Base-by-base conservation (phyloP, 2,888 invertebrate genomes). In the Epistrophe eligans region DNA sequence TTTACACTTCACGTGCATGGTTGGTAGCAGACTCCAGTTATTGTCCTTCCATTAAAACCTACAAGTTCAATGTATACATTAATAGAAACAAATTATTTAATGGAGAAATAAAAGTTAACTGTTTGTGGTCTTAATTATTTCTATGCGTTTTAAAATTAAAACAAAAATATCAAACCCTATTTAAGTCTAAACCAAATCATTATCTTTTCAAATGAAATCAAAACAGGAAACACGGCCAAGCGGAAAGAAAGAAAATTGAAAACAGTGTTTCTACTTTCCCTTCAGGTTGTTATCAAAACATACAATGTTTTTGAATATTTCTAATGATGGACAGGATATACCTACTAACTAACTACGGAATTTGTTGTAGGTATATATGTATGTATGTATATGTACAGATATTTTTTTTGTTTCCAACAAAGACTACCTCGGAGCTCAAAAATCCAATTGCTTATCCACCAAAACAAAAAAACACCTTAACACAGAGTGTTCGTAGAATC, bases 161-260 rank as follows among this genome's bases (percentile, higher is more conserved):
- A 32, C 32, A 57, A 32, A 32, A 8, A 24, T 24, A 24, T 7
- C 24, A 52, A 32, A 57, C 57, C 32, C 57, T 57, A 57, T n/a
- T n/a, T 32, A 1, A 57, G 32, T 19, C 13, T 35, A 28, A 10
- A 24, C 24, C 24, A 45, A 38, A 48, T 45, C 40, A 40, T 55
- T 40, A 57, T 43, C 43, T 28, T 28, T 71, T 70, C 19, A 70
- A 70, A 55, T n/a, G n/a, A 55, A 55, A 52, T 28, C 38, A 67
- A 67, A 52, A 55, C 70, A 70, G 40, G 17, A 71, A 71, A 38
- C 55, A 28, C 10, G 6, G 4, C 55, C 71, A 43, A 38, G 28
- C 28, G 72, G 64, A 72, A 67, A 60, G 66, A 77, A 77, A 77
- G 77, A 45, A 72, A 72, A 73, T 11, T 77, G 60, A 52, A 83